Evolutionary conservation across 2,888 invertebrate genomes (phyloP), one percentile per base, ranked within the genome.

Genomic region (Tiphia femorata): DNA sequence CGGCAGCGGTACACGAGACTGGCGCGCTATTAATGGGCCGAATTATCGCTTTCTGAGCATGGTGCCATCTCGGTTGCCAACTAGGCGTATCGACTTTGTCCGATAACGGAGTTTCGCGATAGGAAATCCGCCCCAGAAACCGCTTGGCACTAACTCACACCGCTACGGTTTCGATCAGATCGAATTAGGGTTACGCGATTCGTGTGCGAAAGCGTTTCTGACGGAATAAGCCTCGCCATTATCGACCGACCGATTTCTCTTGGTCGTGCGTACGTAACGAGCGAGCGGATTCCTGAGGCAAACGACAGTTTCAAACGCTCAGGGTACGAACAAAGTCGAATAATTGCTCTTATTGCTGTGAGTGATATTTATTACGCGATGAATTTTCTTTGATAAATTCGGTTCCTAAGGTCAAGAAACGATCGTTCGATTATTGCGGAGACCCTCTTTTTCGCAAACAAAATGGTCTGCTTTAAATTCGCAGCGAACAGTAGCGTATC

Each of bases 141-240:
- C 69, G 59, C 59, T 70, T 67, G 69, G 70, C 72, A 72, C 66
- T 67, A 71, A 75, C 67, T 70, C 70, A 75, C 75, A 75, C 64
- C 70, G 61, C 67, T 78, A 78, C 69, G 77, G 77, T 75, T 78
- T 77, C 78, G 72, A 72, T 80, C 76, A 64, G 62, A 71, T 73
- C 67, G 70, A 78, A 78, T 79, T 78, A 76, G 67, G 72, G 67
- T 64, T 68, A 56, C 49, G 51, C 58, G 64, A 69, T 61, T 64
- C 62, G 40, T 54, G 40, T 54, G 56, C 56, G 54, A 68, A 71
- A 72, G 69, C 66, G 71, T 69, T 73, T 74, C 64, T 72, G 73
- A 73, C 68, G 56, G 62, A 67, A 76, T 69, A 64, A 70, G 64
- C 64, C 7, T 19, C 38, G 25, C n/a, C 10, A 29, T 49, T 49